These are phyloP conservation scores for Oasisia sp. DNA, from an alignment of 2,888 invertebrate species.

Conservation along the genomic window DNA sequence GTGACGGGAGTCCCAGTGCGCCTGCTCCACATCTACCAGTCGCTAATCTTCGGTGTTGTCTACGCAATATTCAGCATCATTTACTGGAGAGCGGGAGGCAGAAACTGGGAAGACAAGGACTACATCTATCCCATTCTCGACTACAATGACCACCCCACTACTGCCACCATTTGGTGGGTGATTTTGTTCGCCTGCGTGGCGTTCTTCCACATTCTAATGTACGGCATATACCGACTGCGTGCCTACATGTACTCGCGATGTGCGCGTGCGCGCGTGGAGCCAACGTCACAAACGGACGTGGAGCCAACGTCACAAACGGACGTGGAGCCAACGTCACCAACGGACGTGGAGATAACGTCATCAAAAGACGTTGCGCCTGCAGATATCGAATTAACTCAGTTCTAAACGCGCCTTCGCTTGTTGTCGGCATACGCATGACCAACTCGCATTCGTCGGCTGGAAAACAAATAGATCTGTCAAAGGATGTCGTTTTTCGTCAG, in stretches of 20 bases:
- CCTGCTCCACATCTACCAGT: conserved; percentile 52
- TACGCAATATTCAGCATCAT: conserved; percentile 55
- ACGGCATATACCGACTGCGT: background rate
- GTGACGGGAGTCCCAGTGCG: conserved; percentile 52
- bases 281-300: background rate
- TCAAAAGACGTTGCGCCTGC: background rate
- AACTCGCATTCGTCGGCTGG: background rate
- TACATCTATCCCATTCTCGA: conserved; percentile 56
- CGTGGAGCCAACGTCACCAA: background rate
- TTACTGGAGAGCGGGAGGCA: conserved; percentile 47
- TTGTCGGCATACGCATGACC: background rate
- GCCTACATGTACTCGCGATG: background rate
- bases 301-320: background rate
- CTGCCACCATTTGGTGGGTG: conserved; percentile 45
- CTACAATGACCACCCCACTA: conserved; percentile 54
- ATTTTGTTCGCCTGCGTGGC: conserved; percentile 39
- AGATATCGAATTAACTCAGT: background rate
- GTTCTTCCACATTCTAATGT: background rate
- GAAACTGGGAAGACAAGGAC: conserved; percentile 43
- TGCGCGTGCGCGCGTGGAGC: background rate
- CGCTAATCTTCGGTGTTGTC: conserved; percentile 48
- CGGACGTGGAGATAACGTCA: background rate
- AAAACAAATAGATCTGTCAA: no score
- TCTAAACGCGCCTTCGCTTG: background rate
- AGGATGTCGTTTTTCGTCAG: no score